Evolutionary conservation across 2,888 invertebrate species (phyloP).

Genomic region (Cloeon dipterum): DNA sequence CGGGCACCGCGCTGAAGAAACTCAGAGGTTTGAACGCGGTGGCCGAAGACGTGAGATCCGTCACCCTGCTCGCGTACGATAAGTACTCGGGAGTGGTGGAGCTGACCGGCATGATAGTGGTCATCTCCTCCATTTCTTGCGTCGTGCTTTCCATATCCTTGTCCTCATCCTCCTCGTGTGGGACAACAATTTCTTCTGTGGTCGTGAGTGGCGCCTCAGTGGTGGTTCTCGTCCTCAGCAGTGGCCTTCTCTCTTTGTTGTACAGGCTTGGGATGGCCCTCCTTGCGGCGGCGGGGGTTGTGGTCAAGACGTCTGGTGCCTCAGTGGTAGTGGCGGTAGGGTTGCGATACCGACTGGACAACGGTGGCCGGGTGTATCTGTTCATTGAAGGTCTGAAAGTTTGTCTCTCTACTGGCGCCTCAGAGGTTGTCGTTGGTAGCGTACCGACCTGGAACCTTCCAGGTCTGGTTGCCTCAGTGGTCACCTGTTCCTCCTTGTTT

Average conservation of each 20-base stretch:
- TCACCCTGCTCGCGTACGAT: background rate
- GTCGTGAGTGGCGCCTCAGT: background rate
- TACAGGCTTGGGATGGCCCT: background rate
- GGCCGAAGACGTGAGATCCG: background rate
- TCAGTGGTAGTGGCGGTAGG: too few relatives aligned
- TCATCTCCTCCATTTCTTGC: background rate
- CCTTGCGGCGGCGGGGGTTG: background rate
- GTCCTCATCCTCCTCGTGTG: background rate
- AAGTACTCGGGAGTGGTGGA: background rate
- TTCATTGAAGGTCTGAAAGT: background rate
- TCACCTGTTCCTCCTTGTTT: background rate
- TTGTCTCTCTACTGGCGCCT: background rate
- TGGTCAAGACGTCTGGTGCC: background rate
- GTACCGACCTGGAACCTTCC: background rate
- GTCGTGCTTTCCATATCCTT: too few relatives aligned
- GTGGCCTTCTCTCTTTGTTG: background rate
- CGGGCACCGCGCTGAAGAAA: conserved; percentile 3
- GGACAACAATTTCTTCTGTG: background rate
- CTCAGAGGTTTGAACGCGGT: conserved; percentile 1
- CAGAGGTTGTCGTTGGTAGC: background rate
- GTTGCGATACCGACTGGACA: background rate
- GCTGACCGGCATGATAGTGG: background rate
- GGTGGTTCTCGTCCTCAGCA: background rate
- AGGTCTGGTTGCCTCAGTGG: too few relatives aligned
- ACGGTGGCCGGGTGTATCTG: background rate